Conservation (phyloP, 2,113 vertebrate species). For the Phrynosoma platyrhinos region DNA sequence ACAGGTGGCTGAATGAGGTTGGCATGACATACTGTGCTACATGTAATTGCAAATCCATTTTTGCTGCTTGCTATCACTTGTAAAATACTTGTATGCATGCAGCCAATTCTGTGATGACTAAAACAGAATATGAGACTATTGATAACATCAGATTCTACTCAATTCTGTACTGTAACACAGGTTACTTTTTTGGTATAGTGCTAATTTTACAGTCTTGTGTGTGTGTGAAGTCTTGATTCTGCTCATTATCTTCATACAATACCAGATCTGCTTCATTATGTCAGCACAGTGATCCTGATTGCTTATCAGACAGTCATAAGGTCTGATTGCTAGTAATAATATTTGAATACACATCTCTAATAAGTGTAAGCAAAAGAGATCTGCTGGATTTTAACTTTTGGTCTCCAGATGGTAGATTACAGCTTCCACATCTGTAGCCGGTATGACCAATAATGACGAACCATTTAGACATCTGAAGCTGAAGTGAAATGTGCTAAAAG, state of each 20-base stretch:
- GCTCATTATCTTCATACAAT: neutral
- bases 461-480: neutral
- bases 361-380: neutral
- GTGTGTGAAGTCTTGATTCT: neutral
- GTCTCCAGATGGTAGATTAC: neutral
- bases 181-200: neutral
- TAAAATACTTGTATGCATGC: neutral
- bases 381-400: neutral
- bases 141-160: neutral
- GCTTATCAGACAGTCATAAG: neutral
- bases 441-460: neutral
- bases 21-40: neutral
- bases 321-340: neutral
- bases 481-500: neutral
- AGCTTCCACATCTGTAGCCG: neutral
- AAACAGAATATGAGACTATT: too few species aligned
- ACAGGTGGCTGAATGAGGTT: neutral
- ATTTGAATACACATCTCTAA: neutral
- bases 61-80: neutral
- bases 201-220: neutral
- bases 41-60: neutral
- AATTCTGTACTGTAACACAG: neutral
- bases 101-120: too few species aligned
- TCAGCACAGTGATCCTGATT: neutral
- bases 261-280: neutral